Evolutionary conservation across 2,888 invertebrate genomes (phyloP), one percentile per base, ranked within the genome.

Genomic region (Amblyjoppa proteus): DNA sequence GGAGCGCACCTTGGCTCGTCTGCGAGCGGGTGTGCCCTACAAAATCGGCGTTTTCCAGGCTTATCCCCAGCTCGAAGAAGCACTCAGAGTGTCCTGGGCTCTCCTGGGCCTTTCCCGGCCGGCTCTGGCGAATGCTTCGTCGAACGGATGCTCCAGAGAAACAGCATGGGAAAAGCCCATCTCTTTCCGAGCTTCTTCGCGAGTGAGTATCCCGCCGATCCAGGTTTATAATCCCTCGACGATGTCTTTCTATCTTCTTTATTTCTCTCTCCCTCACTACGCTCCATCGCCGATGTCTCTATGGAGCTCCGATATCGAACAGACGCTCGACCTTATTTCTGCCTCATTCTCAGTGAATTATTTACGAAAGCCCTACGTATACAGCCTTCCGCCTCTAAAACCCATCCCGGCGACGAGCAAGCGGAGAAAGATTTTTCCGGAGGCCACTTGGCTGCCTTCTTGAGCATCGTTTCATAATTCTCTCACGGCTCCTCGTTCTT

Each of bases 41-140:
- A 89, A 90, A 89, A 89, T 91, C 89, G 88, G 86, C 88, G 80
- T 89, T 89, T 88, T 87, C 88, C 86, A 73, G 81, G 88, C 89
- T 90, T 90, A 89, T 91, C 88, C 86, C 56, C 31, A 76, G 74
- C 74, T 84, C 49, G 82, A 75, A 49, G 85, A 84, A 87, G 88
- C 88, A 88, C 81, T 85, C 82, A 76, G 79, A 82, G 64, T 51
- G 51, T 68, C 20, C 75, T 70, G 11, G 38, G 25, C 69, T 85
- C 78, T 81, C 77, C 38, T 61, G 81, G 81, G 81, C 64, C 69
- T 81, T 78, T 66, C 78, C 66, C 53, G 58, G 53, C 53, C 58
- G 28, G 45, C 66, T 81, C 34, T 28, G 69, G 64, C 31, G 64
- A 75, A 69, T 49, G 77, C 73, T 66, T 41, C 45, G 38, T 53